Evolutionary conservation across 2,797 vertebrate genomes (phyloP), one percentile per base, ranked within the genome.

Genomic region (Rhabdophis nuchalis): DNA sequence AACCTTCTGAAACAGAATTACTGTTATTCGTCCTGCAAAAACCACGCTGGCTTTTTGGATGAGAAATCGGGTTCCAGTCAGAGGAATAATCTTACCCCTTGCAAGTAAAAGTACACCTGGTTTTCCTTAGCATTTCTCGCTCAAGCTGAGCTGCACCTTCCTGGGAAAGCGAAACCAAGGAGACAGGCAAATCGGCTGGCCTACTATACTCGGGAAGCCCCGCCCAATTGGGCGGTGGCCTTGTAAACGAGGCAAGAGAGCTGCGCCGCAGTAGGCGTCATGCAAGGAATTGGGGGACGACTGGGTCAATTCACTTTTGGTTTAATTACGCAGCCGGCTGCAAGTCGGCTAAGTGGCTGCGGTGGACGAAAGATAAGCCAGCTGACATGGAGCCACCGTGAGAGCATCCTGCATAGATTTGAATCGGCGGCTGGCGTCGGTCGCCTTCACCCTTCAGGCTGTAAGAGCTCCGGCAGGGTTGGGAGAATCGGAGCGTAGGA

Each of bases 371-470:
- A 46, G 20, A 2, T 18, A 5, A 36, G 23, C 7, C n/a, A 3
- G 54, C 46, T 36, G 46, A 27, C 64, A 5, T 27, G 85, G 85
- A 41, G 23, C 61, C 20, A n/a, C 32, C 25, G 32, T 2, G 25
- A 9, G 3, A 16, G 41, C 8, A n/a, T 7, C 20, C 36, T 61
- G 8, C 85, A 18, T 13, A 36, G 13, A 53, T 23, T 0, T 5
- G 41, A 12, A 16, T 36, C 9, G 20, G 13, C 1, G 12, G n/a
- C 29, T 14, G 36, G 89, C 36, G 3, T 23, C 6, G 29, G 25
- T 2, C 53, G 53, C 0, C 2, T 53, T 56, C 3, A 53, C 13
- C 12, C 13, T 2, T 1, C 54, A 0, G 23, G 25, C 10, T 41
- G 92, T 93, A 88, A 92, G 92, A 82, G 53, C 29, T 11, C 46